Evolutionary conservation across 1,140 invertebrate genomes (phyloP).

Genomic region (Drosophila pseudoobscura): DNA sequence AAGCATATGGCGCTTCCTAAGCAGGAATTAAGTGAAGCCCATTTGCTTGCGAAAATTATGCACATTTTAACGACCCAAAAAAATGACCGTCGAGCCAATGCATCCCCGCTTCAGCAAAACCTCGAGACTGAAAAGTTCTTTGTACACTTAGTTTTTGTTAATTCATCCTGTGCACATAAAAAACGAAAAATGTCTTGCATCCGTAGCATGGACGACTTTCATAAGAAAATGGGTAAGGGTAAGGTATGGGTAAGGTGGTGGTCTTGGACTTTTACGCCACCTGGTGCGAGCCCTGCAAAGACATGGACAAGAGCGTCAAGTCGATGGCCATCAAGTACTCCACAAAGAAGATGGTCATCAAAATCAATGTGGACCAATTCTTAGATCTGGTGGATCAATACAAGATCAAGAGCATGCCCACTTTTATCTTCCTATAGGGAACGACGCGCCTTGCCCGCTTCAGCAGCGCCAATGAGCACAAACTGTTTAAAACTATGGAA

Average conservation of each 20-base stretch:
- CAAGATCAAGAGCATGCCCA: constrained; percentile 54
- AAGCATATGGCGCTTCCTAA: no score
- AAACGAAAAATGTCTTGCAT: constrained; percentile 28
- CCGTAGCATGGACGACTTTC: constrained; percentile 48
- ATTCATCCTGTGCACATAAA: neutral
- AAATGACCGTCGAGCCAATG: no score
- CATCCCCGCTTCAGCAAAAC: constrained; percentile 3
- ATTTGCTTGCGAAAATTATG: no score
- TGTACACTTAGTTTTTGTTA: neutral
- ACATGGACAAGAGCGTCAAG: constrained; percentile 84
- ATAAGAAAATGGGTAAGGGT: constrained; percentile 74
- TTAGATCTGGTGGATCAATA: constrained; percentile 46
- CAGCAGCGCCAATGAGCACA: constrained; percentile 53
- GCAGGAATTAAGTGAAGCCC: no score
- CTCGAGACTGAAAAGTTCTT: neutral
- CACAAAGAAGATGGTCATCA: constrained; percentile 45
- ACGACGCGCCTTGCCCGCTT: constrained; percentile 33
- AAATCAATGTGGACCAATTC: constrained; percentile 61
- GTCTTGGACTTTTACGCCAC: constrained; percentile 85
- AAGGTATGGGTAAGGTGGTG: constrained; percentile 84
- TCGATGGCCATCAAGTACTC: constrained; percentile 45
- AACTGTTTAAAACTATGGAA: constrained; percentile 42
- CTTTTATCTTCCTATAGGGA: constrained; percentile 51
- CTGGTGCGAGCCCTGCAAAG: constrained; percentile 86
- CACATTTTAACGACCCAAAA: no score